Base-by-base conservation (phyloP, 1,140 invertebrate genomes). In the Chionoecetes opilio region DNA sequence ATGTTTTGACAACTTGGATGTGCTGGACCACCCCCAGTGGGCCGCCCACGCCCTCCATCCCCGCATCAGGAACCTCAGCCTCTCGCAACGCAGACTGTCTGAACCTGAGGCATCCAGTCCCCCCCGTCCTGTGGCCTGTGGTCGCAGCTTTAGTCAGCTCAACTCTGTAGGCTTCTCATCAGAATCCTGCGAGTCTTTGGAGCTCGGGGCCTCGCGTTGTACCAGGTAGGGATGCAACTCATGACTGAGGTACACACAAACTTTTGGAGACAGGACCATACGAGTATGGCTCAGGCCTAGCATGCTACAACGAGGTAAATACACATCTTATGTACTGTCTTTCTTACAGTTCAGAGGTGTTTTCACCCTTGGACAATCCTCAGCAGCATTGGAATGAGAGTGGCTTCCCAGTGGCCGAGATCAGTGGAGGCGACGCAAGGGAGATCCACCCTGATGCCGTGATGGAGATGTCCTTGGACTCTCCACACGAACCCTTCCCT, bases 31-130 rank as follows among this genome's bases (percentile, higher is more conserved):
- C 35, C 5, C 29, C 31, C 21, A 35, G 8, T 21, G 21, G 2
- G 17, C 82, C 26, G 46, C n/a, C 14, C 82, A n/a, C 2, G 35
- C 31, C n/a, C 9, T 87, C 32, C 84, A 87, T 34, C 92, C 92
- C 29, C 82, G 92, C 3, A 21, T 93, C 17, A n/a, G 38, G 21
- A 86, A 41, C 34, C 84, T 93, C 11, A 93, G 38, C 38, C 26
- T 32, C 91, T 29, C 75, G 34, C 21, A 82, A 5, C 92, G 38
- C 9, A 84, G 92, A 11, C 9, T 41, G 21, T 93, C 91, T 31
- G 35, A 38, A 21, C 82, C 91, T 11, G 37, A 84, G 14, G 9
- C 82, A 0, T 6, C 75, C 32, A 53, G 11, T 34, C 35, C 17
- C 6, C 5, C 5, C 8, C 38, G 0, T 21, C 17, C 21, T 2